phyloP scores from a whole-genome alignment of 2,797 vertebrate species.

The Acipenser ruthenus region DNA sequence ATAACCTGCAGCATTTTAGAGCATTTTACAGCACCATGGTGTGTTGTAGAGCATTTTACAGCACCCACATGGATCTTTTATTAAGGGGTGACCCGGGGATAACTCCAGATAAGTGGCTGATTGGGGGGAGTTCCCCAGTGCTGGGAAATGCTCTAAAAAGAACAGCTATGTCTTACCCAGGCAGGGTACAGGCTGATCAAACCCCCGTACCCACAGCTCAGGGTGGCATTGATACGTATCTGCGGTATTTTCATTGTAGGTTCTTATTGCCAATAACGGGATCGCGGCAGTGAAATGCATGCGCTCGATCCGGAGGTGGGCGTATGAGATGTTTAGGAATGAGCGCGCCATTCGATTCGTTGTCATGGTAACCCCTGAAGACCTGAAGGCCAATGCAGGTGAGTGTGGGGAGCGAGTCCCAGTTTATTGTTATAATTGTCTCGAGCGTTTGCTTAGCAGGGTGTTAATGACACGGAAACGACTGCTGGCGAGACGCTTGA shows the following conservation, averaged over 20 bases:
- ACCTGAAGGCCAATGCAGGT: slow-evolving; percentile 80
- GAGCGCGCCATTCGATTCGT: slow-evolving; percentile 93
- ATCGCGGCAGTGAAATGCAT: slow-evolving; percentile 96
- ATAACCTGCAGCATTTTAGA: too few relatives aligned
- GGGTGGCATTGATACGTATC: slow-evolving; percentile 1
- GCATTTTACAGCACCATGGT: too few relatives aligned
- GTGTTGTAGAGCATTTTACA: too few relatives aligned
- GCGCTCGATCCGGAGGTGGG: slow-evolving; percentile 94
- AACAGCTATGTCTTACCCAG: too few relatives aligned
- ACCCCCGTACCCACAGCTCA: not conserved
- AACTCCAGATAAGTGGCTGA: too few relatives aligned
- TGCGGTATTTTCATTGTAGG: slow-evolving; percentile 47
- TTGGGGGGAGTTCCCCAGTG: not conserved
- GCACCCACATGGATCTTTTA: too few relatives aligned
- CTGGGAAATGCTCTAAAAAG: not conserved
- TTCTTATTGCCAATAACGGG: slow-evolving; percentile 93
- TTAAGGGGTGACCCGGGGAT: not conserved
- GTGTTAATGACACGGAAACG: too few relatives aligned
- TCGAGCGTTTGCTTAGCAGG: too few relatives aligned
- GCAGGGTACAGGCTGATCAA: too few relatives aligned
- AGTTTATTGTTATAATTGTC: too few relatives aligned
- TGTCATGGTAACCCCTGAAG: slow-evolving; percentile 96
- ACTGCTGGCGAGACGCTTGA: too few relatives aligned
- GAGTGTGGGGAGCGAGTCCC: not conserved
- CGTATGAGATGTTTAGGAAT: slow-evolving; percentile 98